Evolutionary conservation across 2,113 vertebrate genomes (phyloP).

Genomic region (Platycercus adscitus): DNA sequence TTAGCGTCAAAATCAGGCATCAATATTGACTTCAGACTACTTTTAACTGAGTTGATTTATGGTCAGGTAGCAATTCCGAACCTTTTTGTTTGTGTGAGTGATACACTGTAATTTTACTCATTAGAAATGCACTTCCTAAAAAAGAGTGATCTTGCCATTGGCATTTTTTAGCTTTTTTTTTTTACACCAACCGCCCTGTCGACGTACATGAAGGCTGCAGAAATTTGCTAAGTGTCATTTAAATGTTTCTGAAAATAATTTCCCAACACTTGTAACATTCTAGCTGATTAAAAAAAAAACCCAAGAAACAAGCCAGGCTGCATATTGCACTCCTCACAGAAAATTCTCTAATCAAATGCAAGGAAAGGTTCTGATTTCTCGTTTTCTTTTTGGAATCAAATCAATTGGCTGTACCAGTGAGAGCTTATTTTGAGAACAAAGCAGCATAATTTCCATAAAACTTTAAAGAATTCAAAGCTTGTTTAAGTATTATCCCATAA

Average conservation of each 20-base stretch:
- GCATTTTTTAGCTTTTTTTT: not conserved
- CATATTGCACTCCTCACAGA: not conserved
- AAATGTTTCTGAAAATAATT: not conserved
- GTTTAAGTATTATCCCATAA: not conserved
- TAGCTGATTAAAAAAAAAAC: not conserved
- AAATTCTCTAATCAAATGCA: not conserved
- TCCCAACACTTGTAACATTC: not conserved
- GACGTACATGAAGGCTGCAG: not conserved
- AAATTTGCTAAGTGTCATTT: not conserved
- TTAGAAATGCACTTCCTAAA: not conserved
- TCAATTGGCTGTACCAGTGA: not conserved
- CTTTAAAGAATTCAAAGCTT: not conserved
- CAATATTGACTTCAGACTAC: not conserved
- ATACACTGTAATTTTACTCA: not conserved
- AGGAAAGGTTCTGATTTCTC: not conserved
- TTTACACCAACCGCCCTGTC: not conserved
- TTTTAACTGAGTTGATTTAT: not conserved
- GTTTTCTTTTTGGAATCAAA: not conserved
- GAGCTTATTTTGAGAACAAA: not conserved
- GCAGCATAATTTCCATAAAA: not conserved
- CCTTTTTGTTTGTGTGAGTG: not conserved
- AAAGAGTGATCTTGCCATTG: not conserved
- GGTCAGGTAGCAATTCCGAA: not conserved
- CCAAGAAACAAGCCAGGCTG: not conserved
- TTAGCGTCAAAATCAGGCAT: not conserved